Base-by-base conservation (phyloP, 2,888 invertebrate species). In the Entomobrya multifasciata region DNA sequence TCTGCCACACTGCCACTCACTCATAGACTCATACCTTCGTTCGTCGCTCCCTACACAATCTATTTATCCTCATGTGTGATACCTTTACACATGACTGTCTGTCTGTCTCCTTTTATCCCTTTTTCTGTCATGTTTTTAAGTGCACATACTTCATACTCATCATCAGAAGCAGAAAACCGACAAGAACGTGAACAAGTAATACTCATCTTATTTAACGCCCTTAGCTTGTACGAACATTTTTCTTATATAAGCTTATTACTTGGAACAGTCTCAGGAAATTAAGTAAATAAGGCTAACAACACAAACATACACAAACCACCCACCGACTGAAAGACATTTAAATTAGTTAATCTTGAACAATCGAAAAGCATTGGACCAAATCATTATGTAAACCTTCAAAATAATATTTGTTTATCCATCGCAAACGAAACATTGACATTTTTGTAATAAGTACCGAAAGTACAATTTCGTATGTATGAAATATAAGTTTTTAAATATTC, bases 121-220 rank as follows among this genome's bases (percentile, higher is more conserved):
- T 80, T 47, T 25, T 60, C 81, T 81, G 81, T 81, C 81, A 81
- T 81, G 44, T 36, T 81, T n/a, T 72, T 72, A 81, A 81, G 81
- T 72, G 72, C 81, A 72, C 60, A 81, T 60, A 55, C 60, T 60
- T 55, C 52, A 36, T 72, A 10, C 41, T 57, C 30, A 25, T 81
- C 72, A 67, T 70, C 36, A 36, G 8, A 6, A 36, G 8, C 36
- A 49, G 74, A 11, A 74, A 52, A 74, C 74, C n/a, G n/a, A 52
- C 15, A 36, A 36, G 36, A 36, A 36, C 8, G 52, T 74, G 25
- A 52, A 17, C 30, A 74, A 74, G 30, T 4, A 6, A 36, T 36
- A 74, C 27, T 17, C 30, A 17, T 30, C 20, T 20, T 49, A 72
- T 70, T 70, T 70, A 70, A 70, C 44, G 17, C 44, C n/a, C 44